Evolutionary conservation across 1,140 invertebrate genomes (phyloP), one percentile per base, ranked within the genome.

Genomic region (Oryctes rhinoceros): DNA sequence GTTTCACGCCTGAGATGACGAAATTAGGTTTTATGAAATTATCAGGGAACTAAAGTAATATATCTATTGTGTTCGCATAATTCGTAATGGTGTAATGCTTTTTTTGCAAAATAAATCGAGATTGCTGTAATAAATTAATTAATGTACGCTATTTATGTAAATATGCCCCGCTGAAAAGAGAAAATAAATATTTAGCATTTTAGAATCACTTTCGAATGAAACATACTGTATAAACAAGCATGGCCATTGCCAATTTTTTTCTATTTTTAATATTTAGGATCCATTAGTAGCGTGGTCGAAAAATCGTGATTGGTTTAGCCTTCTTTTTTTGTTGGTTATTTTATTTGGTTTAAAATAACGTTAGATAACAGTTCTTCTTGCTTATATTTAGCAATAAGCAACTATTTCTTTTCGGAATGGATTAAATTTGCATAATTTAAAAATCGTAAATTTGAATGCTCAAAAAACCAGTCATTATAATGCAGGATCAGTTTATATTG

Each of bases 1-100:
- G n/a, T 13, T 53, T 18, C 13, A 18, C 49, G 49, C n/a, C n/a
- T 15, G 49, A 7, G 11, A 18, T 53, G 49, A 15, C 13, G 49
- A 53, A 53, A 53, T 15, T 53, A 18, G 49, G 49, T 53, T 53
- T 53, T 53, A 53, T 53, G 49, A 53, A 53, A 53, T 18, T 53
- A 18, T 13, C 11, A 44, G 39, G 39, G 39, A 44, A 44, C 39
- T 44, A 44, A 44, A 44, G 39, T 44, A 39, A 44, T 44, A 44
- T 44, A 53, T 13, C n/a, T 53, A 18, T 13, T 15, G n/a, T 18
- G 49, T 53, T 53, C 6, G n/a, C 49, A 53, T 53, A 53, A 53
- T 53, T 53, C 13, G 49, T 53, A 18, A 53, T 18, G 49, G 49
- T 53, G 13, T 53, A 11, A 13, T 15, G 49, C 11, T 53, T 53